Evolutionary conservation across 2,888 invertebrate species (phyloP).

Genomic region (Drosophila peninsularis): DNA sequence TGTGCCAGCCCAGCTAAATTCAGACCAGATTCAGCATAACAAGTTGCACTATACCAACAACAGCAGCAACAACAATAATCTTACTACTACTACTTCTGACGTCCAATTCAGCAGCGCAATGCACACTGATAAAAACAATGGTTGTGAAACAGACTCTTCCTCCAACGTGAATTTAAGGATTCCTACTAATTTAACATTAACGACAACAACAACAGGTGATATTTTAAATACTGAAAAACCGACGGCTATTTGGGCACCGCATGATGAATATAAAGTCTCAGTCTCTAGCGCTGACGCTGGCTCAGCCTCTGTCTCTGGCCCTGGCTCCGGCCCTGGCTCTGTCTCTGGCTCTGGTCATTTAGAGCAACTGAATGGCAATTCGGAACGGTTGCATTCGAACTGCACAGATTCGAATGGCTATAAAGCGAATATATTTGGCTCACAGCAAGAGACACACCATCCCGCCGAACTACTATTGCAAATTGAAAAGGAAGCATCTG

Average conservation of each 20-base stretch:
- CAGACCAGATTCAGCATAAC: conserved; percentile 7
- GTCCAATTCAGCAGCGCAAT: conserved; percentile 31
- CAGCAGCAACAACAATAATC: not conserved
- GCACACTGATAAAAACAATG: conserved; percentile 64
- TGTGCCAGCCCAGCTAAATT: conserved; percentile 51
- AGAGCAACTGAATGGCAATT: conserved; percentile 13
- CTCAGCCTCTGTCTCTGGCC: not conserved
- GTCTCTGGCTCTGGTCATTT: not conserved
- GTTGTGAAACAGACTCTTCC: conserved; percentile 73
- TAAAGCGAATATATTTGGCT: conserved; percentile 35
- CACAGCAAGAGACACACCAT: conserved; percentile 27
- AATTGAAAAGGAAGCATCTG: conserved; percentile 50
- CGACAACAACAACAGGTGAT: conserved; percentile 51
- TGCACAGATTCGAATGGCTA: conserved; percentile 12
- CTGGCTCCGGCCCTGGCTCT: not conserved
- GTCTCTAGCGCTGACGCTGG: not conserved
- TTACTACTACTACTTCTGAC: conserved; percentile 1
- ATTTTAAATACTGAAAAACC: conserved; percentile 39
- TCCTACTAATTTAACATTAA: conserved; percentile 65
- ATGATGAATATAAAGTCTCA: conserved; percentile 46
- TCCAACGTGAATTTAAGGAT: conserved; percentile 63
- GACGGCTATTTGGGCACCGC: conserved; percentile 63
- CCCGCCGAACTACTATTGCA: conserved; percentile 56
- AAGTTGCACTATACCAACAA: conserved; percentile 32
- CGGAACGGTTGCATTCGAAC: conserved; percentile 22